phyloP scores from a whole-genome alignment of 2,888 invertebrate species.

The Folsomia candida region DNA sequence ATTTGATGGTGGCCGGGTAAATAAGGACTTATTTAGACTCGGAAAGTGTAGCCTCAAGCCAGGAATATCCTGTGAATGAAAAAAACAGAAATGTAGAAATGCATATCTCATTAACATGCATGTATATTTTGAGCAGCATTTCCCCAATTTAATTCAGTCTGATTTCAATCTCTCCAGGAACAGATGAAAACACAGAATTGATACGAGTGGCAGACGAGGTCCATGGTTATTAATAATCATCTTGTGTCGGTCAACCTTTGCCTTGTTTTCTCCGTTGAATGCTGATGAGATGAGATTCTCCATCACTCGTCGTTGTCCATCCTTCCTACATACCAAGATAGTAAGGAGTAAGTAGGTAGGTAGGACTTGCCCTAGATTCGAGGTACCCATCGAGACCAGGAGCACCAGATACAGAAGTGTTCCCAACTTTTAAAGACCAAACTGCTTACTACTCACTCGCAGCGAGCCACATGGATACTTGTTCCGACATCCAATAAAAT shows the following conservation, averaged over 20 bases:
- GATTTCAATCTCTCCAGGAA: constrained; percentile 1
- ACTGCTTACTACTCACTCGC: too few relatives aligned
- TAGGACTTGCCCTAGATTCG: neutral
- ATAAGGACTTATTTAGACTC: neutral
- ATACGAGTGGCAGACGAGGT: neutral
- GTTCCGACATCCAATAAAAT: neutral
- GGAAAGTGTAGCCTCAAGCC: neutral
- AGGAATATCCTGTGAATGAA: neutral
- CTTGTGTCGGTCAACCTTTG: constrained; percentile 1
- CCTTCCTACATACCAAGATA: too few relatives aligned
- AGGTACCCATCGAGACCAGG: neutral
- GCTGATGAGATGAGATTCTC: constrained; percentile 26
- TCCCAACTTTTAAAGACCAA: neutral
- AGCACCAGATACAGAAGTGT: neutral
- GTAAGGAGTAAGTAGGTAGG: too few relatives aligned
- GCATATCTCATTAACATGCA: constrained; percentile 1
- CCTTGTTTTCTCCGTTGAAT: constrained; percentile 21
- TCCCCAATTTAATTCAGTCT: constrained; percentile 5
- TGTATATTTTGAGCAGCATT: neutral
- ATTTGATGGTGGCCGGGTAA: neutral
- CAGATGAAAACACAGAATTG: neutral
- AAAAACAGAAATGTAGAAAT: neutral
- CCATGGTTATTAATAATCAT: neutral
- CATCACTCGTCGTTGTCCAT: neutral
- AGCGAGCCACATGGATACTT: too few relatives aligned